Conservation (phyloP, 2,797 vertebrate genomes). For the Peromyscus melanophrys region DNA sequence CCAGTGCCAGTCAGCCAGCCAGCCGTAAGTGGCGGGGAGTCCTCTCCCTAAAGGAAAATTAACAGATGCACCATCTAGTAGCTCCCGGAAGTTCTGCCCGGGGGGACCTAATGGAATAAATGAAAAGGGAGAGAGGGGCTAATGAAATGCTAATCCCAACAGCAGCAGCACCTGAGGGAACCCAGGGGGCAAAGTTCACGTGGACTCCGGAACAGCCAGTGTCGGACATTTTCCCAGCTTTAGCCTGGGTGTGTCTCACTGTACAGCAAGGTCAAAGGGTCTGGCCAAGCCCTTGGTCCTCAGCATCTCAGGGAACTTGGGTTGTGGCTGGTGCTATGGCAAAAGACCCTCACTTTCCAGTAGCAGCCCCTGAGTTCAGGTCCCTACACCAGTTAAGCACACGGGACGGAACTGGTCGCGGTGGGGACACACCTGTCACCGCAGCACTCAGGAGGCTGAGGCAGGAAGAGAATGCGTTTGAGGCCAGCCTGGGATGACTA, state of each 20-base stretch:
- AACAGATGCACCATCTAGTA: constrained; percentile 3
- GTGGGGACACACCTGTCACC: not conserved
- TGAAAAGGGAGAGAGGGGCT: constrained; percentile 51
- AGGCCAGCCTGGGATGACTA: not conserved
- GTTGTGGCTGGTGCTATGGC: accelerated
- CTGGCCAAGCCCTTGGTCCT: too few species aligned
- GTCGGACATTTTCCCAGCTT: not conserved
- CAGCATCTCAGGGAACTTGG: not conserved
- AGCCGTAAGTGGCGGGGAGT: not conserved
- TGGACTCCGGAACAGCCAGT: not conserved
- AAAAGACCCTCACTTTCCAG: not conserved
- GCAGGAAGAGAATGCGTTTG: not conserved
- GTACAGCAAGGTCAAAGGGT: not conserved
- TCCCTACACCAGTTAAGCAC: not conserved
- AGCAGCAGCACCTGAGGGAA: not conserved
- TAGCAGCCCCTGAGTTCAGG: not conserved
- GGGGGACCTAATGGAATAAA: constrained; percentile 40
- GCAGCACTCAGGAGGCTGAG: not conserved
- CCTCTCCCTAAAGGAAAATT: constrained; percentile 60
- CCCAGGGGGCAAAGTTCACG: not conserved
- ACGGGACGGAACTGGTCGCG: accelerated
- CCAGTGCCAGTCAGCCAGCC: not conserved
- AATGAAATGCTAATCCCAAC: constrained; percentile 52
- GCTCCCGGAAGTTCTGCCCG: constrained; percentile 61
- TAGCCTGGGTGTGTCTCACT: not conserved